Conservation (phyloP, 2,888 invertebrate species). For the Heteromurus nitidus region DNA sequence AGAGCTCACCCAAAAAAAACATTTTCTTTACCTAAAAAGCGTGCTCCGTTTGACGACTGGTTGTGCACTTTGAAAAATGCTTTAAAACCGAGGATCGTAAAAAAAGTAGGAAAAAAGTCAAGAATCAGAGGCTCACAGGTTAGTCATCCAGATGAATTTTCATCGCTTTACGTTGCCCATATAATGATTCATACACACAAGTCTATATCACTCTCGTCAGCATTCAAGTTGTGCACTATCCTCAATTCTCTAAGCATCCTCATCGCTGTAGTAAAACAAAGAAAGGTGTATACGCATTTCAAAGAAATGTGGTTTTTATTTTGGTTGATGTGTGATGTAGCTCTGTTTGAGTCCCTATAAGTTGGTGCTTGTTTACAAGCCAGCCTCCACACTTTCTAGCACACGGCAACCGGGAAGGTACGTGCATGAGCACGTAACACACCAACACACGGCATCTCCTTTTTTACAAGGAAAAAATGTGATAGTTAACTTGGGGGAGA, state of each 20-base stretch:
- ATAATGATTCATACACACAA: slow-evolving; percentile 3
- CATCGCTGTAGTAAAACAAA: slow-evolving; percentile 27
- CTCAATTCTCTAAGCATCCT: neutral
- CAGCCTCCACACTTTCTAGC: neutral
- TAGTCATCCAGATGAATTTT: slow-evolving; percentile 29
- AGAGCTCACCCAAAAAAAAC: slow-evolving; percentile 33
- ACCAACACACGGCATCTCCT: slow-evolving; percentile 3
- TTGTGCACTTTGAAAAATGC: slow-evolving; percentile 8
- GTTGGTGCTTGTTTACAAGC: neutral
- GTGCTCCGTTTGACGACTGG: neutral
- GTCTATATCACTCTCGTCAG: neutral
- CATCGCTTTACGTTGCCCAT: slow-evolving; percentile 35
- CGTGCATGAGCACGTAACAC: neutral
- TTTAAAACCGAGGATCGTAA: slow-evolving; percentile 37
- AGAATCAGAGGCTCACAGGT: slow-evolving; percentile 23
- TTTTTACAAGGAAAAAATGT: neutral
- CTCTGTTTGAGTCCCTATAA: neutral
- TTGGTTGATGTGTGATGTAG: slow-evolving; percentile 4
- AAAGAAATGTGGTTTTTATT: neutral
- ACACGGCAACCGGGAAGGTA: no score
- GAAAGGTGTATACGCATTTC: neutral
- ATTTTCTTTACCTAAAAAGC: slow-evolving; percentile 11
- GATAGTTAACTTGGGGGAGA: slow-evolving; percentile 13
- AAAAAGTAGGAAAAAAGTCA: slow-evolving; percentile 22
- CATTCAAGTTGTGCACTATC: neutral